These are phyloP conservation scores for Micromys minutus DNA, from an alignment of 2,113 vertebrate genomes.

Conservation along the genomic window DNA sequence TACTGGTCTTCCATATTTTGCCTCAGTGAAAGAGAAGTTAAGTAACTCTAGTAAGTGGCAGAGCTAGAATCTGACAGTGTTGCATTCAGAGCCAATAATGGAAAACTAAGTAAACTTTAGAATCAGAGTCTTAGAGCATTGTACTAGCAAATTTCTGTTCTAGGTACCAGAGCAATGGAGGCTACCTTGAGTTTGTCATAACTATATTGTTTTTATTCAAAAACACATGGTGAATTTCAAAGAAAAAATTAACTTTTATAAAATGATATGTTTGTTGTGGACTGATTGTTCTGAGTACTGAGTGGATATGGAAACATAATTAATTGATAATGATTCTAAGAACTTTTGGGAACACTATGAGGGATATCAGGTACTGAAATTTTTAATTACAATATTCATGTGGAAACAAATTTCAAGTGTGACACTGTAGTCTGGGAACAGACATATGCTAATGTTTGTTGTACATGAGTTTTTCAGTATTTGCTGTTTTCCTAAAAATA, in stretches of 20 bases:
- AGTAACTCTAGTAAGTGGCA: background rate
- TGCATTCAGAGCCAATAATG: background rate
- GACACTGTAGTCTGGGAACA: background rate
- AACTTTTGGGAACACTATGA: background rate
- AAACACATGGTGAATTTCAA: background rate
- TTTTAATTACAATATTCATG: slow-evolving; percentile 32
- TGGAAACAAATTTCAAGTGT: slow-evolving; percentile 27
- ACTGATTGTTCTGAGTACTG: slow-evolving; percentile 1
- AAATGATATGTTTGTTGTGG: background rate
- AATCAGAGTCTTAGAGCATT: background rate
- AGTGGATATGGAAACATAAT: background rate
- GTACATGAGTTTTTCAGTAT: background rate
- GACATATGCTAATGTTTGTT: slow-evolving; percentile 34
- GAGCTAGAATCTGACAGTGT: background rate
- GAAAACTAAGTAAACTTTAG: background rate
- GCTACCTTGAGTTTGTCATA: background rate
- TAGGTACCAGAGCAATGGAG: background rate
- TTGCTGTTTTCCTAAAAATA: background rate
- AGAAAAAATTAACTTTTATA: slow-evolving; percentile 15
- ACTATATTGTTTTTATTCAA: background rate
- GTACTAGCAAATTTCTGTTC: background rate
- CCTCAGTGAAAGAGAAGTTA: background rate
- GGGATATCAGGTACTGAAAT: background rate
- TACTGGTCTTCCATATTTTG: background rate
- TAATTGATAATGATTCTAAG: slow-evolving; percentile 40